phyloP scores from a whole-genome alignment of 2,888 invertebrate species.

The Parascotia fuliginaria region DNA sequence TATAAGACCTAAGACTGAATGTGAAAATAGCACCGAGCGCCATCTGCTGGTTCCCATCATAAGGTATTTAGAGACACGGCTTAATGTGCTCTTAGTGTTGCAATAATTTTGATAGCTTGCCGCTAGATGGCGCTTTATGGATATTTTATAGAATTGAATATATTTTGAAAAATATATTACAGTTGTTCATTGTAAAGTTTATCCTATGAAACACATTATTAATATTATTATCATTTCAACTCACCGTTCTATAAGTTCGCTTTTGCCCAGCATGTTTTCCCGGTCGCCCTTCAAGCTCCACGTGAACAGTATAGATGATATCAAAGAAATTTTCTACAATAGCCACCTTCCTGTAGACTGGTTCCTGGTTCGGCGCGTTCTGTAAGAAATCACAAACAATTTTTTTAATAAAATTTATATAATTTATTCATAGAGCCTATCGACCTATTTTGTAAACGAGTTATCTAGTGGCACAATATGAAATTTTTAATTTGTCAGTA shows the following conservation, averaged over 20 bases:
- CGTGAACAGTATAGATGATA: slow-evolving; percentile 98
- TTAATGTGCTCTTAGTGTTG: background rate
- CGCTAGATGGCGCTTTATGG: slow-evolving; percentile 39
- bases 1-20: background rate
- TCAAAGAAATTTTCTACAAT: slow-evolving; percentile 99
- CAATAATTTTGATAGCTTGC: background rate
- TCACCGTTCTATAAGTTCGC: slow-evolving; percentile 97
- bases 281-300: slow-evolving; percentile 95
- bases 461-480: slow-evolving; percentile 39
- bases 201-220: no score
- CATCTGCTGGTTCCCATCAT: slow-evolving; percentile 3
- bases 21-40: slow-evolving; percentile 7
- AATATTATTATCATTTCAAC: slow-evolving; percentile 45
- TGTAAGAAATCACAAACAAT: slow-evolving; percentile 78
- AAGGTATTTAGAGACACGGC: background rate
- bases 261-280: slow-evolving; percentile 99
- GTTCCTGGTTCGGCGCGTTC: slow-evolving; percentile 89
- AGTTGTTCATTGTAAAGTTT: no score
- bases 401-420: background rate
- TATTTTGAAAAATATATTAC: background rate
- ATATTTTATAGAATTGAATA: background rate
- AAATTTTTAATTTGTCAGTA: slow-evolving; percentile 2
- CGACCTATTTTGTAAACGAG: slow-evolving; percentile 18
- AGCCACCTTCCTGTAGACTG: slow-evolving; percentile 95
- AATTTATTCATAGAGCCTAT: background rate